Conservation (phyloP, 2,888 invertebrate genomes). For the Loripinus fragilis region DNA sequence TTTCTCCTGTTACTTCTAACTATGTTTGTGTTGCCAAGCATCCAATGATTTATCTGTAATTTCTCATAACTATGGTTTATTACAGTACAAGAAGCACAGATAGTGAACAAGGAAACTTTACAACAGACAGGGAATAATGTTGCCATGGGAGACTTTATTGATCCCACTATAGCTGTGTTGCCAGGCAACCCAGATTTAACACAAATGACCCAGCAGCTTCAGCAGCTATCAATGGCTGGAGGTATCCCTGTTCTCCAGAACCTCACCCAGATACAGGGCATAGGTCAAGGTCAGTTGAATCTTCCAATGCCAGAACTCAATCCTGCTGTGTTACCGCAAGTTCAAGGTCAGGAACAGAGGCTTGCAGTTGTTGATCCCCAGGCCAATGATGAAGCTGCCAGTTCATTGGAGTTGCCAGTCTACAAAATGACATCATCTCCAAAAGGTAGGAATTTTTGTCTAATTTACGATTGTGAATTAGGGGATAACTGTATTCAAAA, state of each 20-base stretch:
- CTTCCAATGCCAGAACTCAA: background rate
- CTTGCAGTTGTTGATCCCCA: background rate
- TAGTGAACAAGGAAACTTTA: background rate
- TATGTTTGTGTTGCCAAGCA: too few species aligned
- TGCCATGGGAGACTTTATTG: background rate
- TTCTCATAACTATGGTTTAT: too few species aligned
- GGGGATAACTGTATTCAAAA: too few species aligned
- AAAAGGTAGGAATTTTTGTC: slow-evolving; percentile 46
- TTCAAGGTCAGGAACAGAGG: background rate
- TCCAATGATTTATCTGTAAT: too few species aligned
- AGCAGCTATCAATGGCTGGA: background rate
- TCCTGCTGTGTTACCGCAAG: slow-evolving; percentile 3
- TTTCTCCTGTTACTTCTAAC: too few species aligned
- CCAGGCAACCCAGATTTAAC: background rate
- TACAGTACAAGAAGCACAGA: background rate
- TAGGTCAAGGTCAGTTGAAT: background rate
- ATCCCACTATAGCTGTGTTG: background rate
- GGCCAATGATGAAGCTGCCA: background rate
- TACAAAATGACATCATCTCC: slow-evolving; percentile 44
- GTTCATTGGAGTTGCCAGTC: slow-evolving; percentile 17
- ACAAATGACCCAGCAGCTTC: background rate
- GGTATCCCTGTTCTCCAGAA: background rate
- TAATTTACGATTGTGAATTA: too few species aligned
- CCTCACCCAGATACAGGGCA: background rate
- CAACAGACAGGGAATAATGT: background rate